phyloP scores from a whole-genome alignment of 1,140 invertebrate species.

The Eubasilissa regina region DNA sequence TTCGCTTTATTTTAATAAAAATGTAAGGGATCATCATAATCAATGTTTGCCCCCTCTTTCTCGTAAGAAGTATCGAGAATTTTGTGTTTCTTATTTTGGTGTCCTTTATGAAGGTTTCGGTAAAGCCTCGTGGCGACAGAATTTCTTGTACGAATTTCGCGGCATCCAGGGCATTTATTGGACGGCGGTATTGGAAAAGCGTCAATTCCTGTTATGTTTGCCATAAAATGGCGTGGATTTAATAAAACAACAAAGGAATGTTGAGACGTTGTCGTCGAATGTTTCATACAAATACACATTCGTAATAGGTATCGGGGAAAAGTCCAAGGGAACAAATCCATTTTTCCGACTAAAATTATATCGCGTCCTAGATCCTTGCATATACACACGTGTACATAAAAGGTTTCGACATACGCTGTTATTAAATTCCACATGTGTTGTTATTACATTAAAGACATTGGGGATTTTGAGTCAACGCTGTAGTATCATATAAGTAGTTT shows the following conservation, averaged over 20 bases:
- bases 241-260: conserved; percentile 40
- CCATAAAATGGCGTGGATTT: conserved; percentile 36
- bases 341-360: neutral
- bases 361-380: no score
- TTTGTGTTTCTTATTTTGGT: neutral
- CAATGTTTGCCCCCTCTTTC: no score
- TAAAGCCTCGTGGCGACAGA: neutral
- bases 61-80: neutral
- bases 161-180: conserved; percentile 17
- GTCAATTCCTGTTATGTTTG: conserved; percentile 39
- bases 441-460: no score
- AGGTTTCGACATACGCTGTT: no score
- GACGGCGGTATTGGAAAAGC: conserved; percentile 45
- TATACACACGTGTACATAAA: no score
- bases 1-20: no score
- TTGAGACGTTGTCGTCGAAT: neutral
- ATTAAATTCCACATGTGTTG: no score
- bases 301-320: neutral
- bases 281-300: neutral
- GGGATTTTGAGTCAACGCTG: no score
- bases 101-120: neutral
- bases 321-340: no score
- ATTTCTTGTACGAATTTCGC: conserved; percentile 13
- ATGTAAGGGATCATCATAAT: no score
- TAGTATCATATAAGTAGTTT: no score